Evolutionary conservation across 2,888 invertebrate species (phyloP), one percentile per base, ranked within the genome.

Genomic region (Arrhopalites spinosus): DNA sequence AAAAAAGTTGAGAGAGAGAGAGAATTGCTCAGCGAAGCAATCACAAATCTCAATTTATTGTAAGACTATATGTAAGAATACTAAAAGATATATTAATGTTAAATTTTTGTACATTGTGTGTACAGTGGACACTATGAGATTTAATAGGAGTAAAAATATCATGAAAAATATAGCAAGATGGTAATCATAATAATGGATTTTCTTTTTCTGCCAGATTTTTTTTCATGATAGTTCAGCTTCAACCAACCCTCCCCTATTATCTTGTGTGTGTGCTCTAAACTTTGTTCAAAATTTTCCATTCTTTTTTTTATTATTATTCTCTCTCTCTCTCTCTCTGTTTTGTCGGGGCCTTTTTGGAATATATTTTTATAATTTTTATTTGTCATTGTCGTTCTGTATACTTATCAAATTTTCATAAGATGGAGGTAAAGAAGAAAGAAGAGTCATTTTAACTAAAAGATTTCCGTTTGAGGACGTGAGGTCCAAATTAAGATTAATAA

Each of bases 141-240:
- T 36, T 59, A 27, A 59, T 23, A 59, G 59, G 45, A 2, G 66
- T 43, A 25, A 25, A 36, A 66, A 43, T 66, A 45, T 45, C 11
- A 66, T 7, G 20, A 36, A 23, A 30, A 66, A 66, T 45, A 45
- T 20, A 36, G 17, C 29, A 66, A 66, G 66, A 66, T 66, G 43
- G 7, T 66, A 45, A 66, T 66, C 66, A 66, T 43, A 66, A 66
- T 66, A 66, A 43, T 66, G 43, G 66, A 17, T 59, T 59, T 59
- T 59, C 15, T 15, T 3, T 25, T 25, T 25, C 59, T 53, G 53
- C 5, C 53, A 53, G 53, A 53, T 53, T 53, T 53, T 47, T 47
- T n/a, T 53, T n/a, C 8, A 53, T 53, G 53, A 53, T 53, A 27
- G 59, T 59, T 59, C 59, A 59, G 59, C 59, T 59, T 59, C 59